A percentile compares a stretch with the other conserved stretches of the same genome.
Evolutionary conservation across 2,888 invertebrate genomes (phyloP).

Genomic region (Agrotis segetum): DNA sequence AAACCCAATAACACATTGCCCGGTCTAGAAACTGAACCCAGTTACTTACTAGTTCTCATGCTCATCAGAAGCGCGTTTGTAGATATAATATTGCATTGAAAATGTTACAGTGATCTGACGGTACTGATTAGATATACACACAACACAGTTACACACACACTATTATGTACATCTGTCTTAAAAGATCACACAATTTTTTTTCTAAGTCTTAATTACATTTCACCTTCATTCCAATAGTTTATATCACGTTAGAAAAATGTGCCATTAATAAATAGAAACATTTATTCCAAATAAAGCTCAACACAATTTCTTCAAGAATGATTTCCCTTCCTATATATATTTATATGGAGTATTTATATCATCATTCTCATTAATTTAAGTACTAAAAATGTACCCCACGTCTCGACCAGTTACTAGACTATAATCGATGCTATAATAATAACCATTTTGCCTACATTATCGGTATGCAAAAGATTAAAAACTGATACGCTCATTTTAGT

Average conservation of each 20-base stretch:
- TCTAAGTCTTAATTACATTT: no score
- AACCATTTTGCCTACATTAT: conserved; percentile 43
- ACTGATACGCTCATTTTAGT: conserved; percentile 37
- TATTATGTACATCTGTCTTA: no score
- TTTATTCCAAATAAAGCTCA: not conserved
- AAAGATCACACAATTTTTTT: not conserved
- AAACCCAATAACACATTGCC: no score
- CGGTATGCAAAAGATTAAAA: conserved; percentile 49
- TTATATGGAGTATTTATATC: conserved; percentile 1
- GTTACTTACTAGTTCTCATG: no score
- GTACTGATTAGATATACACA: no score
- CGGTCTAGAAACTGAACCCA: no score
- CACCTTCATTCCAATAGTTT: no score
- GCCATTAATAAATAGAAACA: not conserved
- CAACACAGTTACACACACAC: no score
- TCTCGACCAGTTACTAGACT: conserved; percentile 26
- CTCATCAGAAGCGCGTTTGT: no score
- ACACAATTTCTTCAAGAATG: not conserved
- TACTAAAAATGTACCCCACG: conserved; percentile 21
- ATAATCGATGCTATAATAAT: conserved; percentile 37
- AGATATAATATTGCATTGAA: not conserved
- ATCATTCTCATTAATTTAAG: conserved; percentile 27
- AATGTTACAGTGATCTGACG: no score
- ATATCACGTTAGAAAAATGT: no score
- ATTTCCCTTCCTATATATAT: not conserved